Conservation (phyloP, 35 echinoderm and acorn worm genomes). For the Nesometra sesokonis region DNA sequence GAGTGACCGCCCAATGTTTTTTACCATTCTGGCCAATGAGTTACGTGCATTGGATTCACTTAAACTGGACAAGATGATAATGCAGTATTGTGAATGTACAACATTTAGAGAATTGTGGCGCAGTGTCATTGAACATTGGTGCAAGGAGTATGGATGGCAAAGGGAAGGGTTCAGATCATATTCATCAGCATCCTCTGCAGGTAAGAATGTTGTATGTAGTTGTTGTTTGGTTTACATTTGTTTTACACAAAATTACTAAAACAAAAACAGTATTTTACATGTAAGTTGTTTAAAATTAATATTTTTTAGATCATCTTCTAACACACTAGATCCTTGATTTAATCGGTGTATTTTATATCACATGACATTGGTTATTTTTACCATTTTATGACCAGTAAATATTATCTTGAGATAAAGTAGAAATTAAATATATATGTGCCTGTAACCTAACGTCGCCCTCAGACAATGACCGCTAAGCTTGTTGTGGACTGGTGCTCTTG, state of each 20-base stretch:
- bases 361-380: too few relatives aligned
- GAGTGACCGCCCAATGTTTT: conserved; percentile 67
- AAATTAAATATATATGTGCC: too few relatives aligned
- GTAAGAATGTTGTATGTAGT: neutral
- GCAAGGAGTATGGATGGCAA: conserved; percentile 72
- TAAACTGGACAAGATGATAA: conserved; percentile 38
- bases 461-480: too few relatives aligned
- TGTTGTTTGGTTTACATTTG: too few relatives aligned
- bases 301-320: neutral
- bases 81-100: conserved; percentile 43
- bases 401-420: too few relatives aligned
- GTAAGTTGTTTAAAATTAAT: neutral
- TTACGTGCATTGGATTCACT: conserved; percentile 56
- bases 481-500: too few relatives aligned
- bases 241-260: too few relatives aligned
- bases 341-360: too few relatives aligned
- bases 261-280: too few relatives aligned
- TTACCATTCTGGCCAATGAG: conserved; percentile 84
- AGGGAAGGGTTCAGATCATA: conserved; percentile 17
- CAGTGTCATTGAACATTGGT: conserved; percentile 70
- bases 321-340: neutral
- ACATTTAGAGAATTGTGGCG: conserved; percentile 79
- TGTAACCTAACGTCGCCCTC: too few relatives aligned
- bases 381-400: too few relatives aligned
- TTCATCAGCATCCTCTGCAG: neutral